Evolutionary conservation across 2,888 invertebrate species (phyloP).

Genomic region (Drosophila phalerata): DNA sequence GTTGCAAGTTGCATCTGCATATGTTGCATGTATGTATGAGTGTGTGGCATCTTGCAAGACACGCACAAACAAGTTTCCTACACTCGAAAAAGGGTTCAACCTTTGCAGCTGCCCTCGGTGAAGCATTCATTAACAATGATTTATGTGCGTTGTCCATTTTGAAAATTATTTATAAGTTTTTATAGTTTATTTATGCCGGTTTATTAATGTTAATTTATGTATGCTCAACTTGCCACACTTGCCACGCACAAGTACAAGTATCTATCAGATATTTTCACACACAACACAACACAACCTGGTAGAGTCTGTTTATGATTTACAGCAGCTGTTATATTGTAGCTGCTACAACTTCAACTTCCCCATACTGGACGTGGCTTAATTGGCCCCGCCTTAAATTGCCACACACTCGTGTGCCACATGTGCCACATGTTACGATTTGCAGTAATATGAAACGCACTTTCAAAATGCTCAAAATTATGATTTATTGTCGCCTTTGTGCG

Average conservation of each 20-base stretch:
- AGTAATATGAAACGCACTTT: conserved; percentile 79
- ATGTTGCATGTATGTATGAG: background rate
- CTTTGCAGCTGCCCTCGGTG: conserved; percentile 45
- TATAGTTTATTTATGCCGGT: conserved; percentile 60
- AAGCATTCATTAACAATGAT: conserved; percentile 76
- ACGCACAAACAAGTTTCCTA: conserved; percentile 42
- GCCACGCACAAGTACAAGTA: conserved; percentile 55
- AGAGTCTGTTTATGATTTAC: conserved; percentile 69
- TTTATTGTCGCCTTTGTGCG: conserved; percentile 44
- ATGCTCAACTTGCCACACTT: conserved; percentile 68
- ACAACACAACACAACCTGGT: conserved; percentile 29
- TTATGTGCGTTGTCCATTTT: conserved; percentile 64
- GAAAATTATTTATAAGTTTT: conserved; percentile 65
- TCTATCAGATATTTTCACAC: conserved; percentile 59
- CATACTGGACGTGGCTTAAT: conserved; percentile 62
- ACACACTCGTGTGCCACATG: conserved; percentile 51
- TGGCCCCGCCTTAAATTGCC: conserved; percentile 71
- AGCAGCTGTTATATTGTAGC: conserved; percentile 42
- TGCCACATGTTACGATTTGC: conserved; percentile 45
- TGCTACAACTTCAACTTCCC: conserved; percentile 6
- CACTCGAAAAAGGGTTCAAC: conserved; percentile 40
- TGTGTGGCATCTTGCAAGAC: conserved; percentile 17
- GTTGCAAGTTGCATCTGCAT: conserved; percentile 30
- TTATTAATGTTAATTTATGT: conserved; percentile 80
- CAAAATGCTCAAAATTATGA: conserved; percentile 66